These are phyloP conservation scores for Limnephilus rhombicus DNA, from an alignment of 2,888 invertebrate species.

Conservation along the genomic window DNA sequence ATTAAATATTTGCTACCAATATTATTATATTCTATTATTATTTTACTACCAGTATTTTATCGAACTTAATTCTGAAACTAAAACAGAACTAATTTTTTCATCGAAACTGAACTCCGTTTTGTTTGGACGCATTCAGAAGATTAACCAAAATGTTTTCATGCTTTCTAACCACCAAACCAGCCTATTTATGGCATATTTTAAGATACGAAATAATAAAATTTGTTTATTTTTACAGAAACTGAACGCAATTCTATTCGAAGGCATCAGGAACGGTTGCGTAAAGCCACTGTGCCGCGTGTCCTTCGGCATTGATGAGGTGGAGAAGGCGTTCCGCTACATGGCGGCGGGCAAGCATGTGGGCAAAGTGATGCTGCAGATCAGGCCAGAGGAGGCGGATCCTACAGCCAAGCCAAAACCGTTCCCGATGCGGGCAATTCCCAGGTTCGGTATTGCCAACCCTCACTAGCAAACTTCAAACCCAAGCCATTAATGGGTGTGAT, in stretches of 20 bases:
- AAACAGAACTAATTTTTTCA: too few species aligned
- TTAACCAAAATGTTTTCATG: neutral
- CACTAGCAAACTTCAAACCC: neutral
- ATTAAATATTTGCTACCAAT: too few species aligned
- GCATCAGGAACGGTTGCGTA: constrained; percentile 81
- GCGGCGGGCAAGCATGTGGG: constrained; percentile 86
- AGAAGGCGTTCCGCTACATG: constrained; percentile 80
- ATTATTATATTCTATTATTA: too few species aligned
- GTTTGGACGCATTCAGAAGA: too few species aligned
- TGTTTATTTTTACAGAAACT: constrained; percentile 71
- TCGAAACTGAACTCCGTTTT: neutral
- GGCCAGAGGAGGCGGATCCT: constrained; percentile 74
- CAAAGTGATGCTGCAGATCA: constrained; percentile 80
- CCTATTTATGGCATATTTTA: too few species aligned
- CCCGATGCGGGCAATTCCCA: constrained; percentile 73
- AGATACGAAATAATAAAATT: neutral
- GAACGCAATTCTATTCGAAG: constrained; percentile 78
- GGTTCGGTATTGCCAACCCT: constrained; percentile 68
- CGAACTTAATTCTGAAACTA: too few species aligned
- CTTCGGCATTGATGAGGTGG: constrained; percentile 79
- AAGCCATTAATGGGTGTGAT: neutral
- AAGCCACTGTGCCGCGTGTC: constrained; percentile 80
- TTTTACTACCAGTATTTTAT: too few species aligned
- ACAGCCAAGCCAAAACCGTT: constrained; percentile 69
- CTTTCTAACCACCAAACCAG: too few species aligned